Percentiles rank a stretch among this genome's conserved stretches.
phyloP scores from a whole-genome alignment of 2,888 invertebrate genomes.

The Oscheius onirici region DNA sequence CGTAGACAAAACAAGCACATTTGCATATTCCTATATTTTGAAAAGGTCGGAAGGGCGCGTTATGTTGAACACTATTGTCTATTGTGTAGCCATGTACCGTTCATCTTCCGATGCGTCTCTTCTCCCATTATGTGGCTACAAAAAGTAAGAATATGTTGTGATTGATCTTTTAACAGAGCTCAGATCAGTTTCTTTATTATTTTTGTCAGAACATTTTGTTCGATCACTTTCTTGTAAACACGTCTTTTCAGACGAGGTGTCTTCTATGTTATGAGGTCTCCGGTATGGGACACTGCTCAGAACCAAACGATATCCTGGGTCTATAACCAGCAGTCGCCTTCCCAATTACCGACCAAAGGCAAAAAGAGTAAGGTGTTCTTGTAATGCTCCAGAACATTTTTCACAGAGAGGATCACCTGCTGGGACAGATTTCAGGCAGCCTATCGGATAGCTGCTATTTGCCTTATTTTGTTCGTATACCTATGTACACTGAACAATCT shows the following conservation, averaged over 20 bases:
- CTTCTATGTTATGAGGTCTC: slow-evolving; percentile 22
- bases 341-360: not conserved
- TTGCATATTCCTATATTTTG: too few species aligned
- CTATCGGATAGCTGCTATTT: slow-evolving; percentile 31
- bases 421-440: not conserved
- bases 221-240: not conserved
- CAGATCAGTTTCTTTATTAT: too few species aligned
- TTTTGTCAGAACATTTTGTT: not conserved
- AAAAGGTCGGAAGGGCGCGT: too few species aligned
- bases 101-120: too few species aligned
- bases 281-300: slow-evolving; percentile 16
- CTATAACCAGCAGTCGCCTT: slow-evolving; percentile 2
- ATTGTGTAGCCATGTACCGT: too few species aligned
- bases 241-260: not conserved
- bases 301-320: slow-evolving; percentile 21
- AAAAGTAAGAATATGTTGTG: too few species aligned
- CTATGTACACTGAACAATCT: slow-evolving; percentile 62
- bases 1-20: too few species aligned
- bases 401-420: not conserved
- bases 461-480: slow-evolving; percentile 62
- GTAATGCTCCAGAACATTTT: not conserved
- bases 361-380: not conserved
- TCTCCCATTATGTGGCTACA: too few species aligned
- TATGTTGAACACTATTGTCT: too few species aligned
- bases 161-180: too few species aligned